Evolutionary conservation across 2,113 vertebrate genomes (phyloP), one percentile per base, ranked within the genome.

Genomic region (Scomber scombrus): DNA sequence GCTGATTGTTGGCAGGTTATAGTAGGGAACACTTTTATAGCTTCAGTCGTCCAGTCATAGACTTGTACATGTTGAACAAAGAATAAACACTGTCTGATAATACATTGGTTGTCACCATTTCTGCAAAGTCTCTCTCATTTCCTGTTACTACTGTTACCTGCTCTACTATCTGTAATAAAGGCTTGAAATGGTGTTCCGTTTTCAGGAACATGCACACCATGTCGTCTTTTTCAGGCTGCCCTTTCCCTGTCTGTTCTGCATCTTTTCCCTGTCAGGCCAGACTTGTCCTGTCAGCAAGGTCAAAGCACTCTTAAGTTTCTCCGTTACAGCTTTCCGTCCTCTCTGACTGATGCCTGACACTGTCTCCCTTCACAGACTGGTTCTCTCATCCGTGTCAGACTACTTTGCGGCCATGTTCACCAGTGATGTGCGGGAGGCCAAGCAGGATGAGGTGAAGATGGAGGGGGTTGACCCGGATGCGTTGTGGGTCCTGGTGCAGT

Each of bases 371-470:
- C 77, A 74, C 91, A 99, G 98, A 70, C 91, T 99, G 88, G 97
- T 99, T 81, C 96, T 99, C 43, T 99, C 97, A 51, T 98, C 98
- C 14, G 98, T 99, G 88, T 99, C 98, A 0, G 98, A 99, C 95
- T 99, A 99, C 95, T 99, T 99, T 93, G 98, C 98, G 1, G 98
- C 97, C 81, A 99, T 99, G 98, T 99, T 99, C 91, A 99, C 98
- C 86, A 99, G 96, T 73, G 97, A 99, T 19, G 97, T 99, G 69
- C 95, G 96, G 76, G 98, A 99, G 89, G 98, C 98, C 82, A 98
- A 97, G 73, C 97, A 99, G 85, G 97, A 99, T 19, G 98, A 99
- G 92, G 96, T 99, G 84, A 99, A 99, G 93, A 97, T 99, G 96
- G 98, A 99, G 91, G 97, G 97, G 40, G 96, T 99, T 40, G 97